Evolutionary conservation across 2,113 vertebrate species (phyloP).

Genomic region (Trogon surrucura): DNA sequence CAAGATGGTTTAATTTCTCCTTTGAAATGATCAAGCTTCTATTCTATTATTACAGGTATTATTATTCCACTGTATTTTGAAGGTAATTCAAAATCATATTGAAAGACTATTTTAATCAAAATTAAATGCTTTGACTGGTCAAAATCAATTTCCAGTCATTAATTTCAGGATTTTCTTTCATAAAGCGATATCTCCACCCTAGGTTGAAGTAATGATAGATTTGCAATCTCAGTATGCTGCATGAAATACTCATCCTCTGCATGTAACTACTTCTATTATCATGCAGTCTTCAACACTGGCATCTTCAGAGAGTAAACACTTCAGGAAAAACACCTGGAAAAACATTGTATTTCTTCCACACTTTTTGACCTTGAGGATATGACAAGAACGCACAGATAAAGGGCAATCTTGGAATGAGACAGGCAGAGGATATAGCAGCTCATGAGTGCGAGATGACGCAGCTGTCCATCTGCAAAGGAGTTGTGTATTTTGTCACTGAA

Average conservation of each 20-base stretch:
- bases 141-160: not conserved
- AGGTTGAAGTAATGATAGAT: not conserved
- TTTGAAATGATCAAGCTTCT: not conserved
- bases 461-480: not conserved
- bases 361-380: slow-evolving; percentile 22
- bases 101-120: not conserved
- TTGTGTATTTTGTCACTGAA: not conserved
- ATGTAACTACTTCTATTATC: not conserved
- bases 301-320: slow-evolving; percentile 6
- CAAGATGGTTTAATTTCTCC: not conserved
- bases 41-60: not conserved
- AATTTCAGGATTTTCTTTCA: not conserved
- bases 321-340: slow-evolving; percentile 15
- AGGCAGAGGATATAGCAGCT: not conserved
- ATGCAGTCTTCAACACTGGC: not conserved
- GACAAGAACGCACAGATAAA: slow-evolving; percentile 17
- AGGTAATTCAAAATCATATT: not conserved
- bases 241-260: not conserved
- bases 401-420: not conserved
- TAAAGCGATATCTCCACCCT: not conserved
- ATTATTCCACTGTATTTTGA: not conserved
- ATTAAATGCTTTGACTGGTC: not conserved
- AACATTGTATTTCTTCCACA: not conserved
- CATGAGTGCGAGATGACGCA: rapidly evolving
- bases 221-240: not conserved